Conservation (phyloP, 2,113 vertebrate genomes). For the Cricetomys ansorgei region DNA sequence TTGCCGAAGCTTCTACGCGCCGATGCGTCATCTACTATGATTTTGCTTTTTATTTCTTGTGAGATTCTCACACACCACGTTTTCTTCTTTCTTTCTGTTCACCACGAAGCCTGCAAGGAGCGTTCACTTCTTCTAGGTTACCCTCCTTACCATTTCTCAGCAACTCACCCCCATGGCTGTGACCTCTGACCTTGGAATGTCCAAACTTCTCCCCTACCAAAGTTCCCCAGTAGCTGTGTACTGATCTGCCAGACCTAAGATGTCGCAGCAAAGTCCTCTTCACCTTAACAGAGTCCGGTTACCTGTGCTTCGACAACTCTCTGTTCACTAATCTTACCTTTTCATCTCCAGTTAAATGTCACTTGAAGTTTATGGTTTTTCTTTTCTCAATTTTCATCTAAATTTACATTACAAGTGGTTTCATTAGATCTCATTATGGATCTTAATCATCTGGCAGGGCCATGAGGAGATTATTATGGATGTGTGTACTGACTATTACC, state of each 20-base stretch:
- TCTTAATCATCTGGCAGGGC: neutral
- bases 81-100: neutral
- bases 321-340: neutral
- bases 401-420: neutral
- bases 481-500: neutral
- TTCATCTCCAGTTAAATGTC: neutral
- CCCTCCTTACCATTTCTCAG: neutral
- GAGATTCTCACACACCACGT: neutral
- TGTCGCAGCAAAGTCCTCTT: neutral
- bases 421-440: neutral
- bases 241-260: neutral
- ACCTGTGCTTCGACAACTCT: neutral
- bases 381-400: neutral
- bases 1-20: neutral
- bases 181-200: neutral
- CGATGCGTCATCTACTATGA: neutral
- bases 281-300: neutral
- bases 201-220: too few species aligned
- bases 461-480: conserved; percentile 14
- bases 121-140: neutral
- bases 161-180: too few species aligned
- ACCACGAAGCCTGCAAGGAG: neutral
- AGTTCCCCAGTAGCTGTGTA: neutral
- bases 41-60: neutral
- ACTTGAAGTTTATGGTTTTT: neutral